Evolutionary conservation across 1,140 invertebrate species (phyloP), one percentile per base, ranked within the genome.

Genomic region (Lepidurus arcticus): DNA sequence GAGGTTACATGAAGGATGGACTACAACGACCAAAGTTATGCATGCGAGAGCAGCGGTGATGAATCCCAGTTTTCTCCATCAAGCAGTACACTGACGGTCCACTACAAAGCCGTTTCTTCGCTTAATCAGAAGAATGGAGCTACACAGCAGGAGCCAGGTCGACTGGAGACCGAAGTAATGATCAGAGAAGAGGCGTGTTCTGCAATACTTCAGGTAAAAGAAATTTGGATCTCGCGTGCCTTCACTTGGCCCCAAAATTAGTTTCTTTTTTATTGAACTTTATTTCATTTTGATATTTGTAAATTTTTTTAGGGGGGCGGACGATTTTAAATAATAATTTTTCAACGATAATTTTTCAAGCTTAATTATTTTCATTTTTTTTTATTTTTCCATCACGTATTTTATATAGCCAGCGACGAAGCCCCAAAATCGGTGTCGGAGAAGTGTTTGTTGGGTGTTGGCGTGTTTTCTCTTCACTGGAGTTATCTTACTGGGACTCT

Each of bases 1-100:
- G 53, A 65, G 53, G 53, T 65, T 65, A 65, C 53, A 65, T 21
- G 53, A 34, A 34, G 34, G 34, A 65, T 65, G 53, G 53, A 65
- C 53, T 65, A 65, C 53, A 65, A 65, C 53, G 53, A 65, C 53
- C 53, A 65, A 65, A 65, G 53, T 65, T 65, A 65, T 65, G n/a
- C 53, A 65, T 65, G 53, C 53, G 53, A 65, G 53, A 65, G 53
- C 53, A 65, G 53, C 53, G 53, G 53, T 65, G 53, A 65, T 65
- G 53, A 65, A 65, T 65, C 53, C 53, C 53, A 65, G 53, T 65
- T 65, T 65, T 65, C 53, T 21, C 53, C 53, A 21, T 65, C 53
- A 21, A 65, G 53, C 21, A 65, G 53, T 65, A 65, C 53, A 65
- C 53, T 65, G 16, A 65, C 53, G 16, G 53, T 65, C 53, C 53